Evolutionary conservation across 35 echinoderm and acorn worm genomes (phyloP), one percentile per base, ranked within the genome.

Genomic region (Chiridota heheva): DNA sequence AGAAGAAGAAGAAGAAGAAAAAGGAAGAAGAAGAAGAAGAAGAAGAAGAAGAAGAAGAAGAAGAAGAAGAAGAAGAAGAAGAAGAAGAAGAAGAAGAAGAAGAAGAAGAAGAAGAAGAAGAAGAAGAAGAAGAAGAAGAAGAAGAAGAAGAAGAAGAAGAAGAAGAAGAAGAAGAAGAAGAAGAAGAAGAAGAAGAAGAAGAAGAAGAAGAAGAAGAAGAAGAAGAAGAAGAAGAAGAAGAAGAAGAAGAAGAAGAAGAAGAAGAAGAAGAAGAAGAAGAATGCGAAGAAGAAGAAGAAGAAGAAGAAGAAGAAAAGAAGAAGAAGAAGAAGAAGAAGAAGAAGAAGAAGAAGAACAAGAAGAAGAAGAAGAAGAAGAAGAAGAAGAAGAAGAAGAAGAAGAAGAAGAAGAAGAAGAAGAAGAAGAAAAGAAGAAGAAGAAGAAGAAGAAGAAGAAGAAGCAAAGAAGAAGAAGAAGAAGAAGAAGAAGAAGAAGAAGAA

Each of bases 21-120:
- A 53, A 53, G n/a, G n/a, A 53, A 53, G 48, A 53, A 53, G n/a
- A 53, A 53, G 48, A 53, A 53, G 48, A 53, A n/a, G n/a, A 53
- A 53, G n/a, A 53, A n/a, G n/a, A 53, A n/a, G n/a, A n/a, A 53
- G 48, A 53, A 53, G 48, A 10, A 53, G n/a, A n/a, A 53, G n/a
- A 10, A 53, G n/a, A 10, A 53, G n/a, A 10, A 53, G n/a, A 10
- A 53, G 48, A 53, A 53, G 48, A 53, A n/a, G 48, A 53, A 53
- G 48, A 53, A 53, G 48, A 53, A 53, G 48, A 53, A 53, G 48
- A 53, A 53, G 10, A 53, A 53, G 10, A 53, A 53, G 10, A 53
- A 53, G 10, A 53, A 53, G 10, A 53, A 53, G 48, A 53, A 53
- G 48, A n/a, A 13, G 48, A n/a, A 53, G 48, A n/a, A 53, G 48